Conservation (phyloP, 1,140 invertebrate species). For the Nixonia krombeini region DNA sequence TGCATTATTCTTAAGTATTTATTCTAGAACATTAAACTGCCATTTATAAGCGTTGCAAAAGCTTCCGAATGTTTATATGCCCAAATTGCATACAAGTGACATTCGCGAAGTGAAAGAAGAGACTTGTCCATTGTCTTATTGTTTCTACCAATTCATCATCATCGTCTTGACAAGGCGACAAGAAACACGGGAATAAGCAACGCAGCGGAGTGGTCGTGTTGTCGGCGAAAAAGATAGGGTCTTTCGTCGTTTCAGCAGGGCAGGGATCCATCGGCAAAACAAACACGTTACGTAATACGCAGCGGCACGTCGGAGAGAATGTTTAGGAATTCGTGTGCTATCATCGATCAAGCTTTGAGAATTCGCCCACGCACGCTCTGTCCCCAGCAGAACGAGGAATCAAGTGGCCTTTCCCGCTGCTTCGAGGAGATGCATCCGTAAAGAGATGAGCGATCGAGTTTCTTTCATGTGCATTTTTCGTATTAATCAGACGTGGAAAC, state of each 20-base stretch:
- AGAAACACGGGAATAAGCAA: conserved; percentile 20
- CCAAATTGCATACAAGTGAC: too few relatives aligned
- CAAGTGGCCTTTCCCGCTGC: conserved; percentile 18
- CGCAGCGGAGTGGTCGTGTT: conserved; percentile 13
- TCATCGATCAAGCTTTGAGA: conserved; percentile 36
- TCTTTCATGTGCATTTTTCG: too few relatives aligned
- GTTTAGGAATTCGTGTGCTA: conserved; percentile 37
- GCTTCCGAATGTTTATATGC: too few relatives aligned
- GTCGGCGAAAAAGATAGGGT: conserved; percentile 20
- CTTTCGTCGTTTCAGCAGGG: too few relatives aligned
- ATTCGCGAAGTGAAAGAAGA: too few relatives aligned
- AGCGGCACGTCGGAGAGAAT: background rate
- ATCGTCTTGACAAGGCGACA: conserved; percentile 34
- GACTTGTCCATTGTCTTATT: too few relatives aligned
- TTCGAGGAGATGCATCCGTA: too few relatives aligned
- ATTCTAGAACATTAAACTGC: too few relatives aligned
- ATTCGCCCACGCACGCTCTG: conserved; percentile 10
- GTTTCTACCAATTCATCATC: conserved; percentile 41
- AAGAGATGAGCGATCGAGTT: too few relatives aligned
- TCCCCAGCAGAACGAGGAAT: conserved; percentile 25
- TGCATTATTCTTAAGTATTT: too few relatives aligned
- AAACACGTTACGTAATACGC: conserved; percentile 18
- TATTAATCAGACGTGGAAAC: too few relatives aligned
- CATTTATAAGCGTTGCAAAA: too few relatives aligned
- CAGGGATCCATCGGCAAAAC: conserved; percentile 17